phyloP scores from a whole-genome alignment of 2,113 vertebrate species.

The Rynchops niger region DNA sequence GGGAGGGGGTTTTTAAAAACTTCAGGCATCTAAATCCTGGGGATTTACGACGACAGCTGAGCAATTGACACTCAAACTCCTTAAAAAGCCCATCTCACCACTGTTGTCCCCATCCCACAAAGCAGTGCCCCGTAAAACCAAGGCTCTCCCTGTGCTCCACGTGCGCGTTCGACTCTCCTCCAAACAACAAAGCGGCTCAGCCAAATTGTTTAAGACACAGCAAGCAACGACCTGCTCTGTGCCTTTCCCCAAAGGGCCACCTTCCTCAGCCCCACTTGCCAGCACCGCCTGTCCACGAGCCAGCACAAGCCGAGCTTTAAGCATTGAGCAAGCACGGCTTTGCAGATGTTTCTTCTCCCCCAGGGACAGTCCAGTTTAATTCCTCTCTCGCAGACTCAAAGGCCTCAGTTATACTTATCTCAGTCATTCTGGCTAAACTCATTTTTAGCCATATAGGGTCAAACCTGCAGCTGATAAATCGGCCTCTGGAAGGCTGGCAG shows the following conservation, averaged over 20 bases:
- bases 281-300: not conserved
- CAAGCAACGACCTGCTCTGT: not conserved
- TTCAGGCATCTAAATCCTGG: constrained; percentile 30
- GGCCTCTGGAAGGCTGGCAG: constrained; percentile 57
- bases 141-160: not conserved
- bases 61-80: not conserved
- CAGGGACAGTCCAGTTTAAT: constrained; percentile 51
- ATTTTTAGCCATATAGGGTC: constrained; percentile 52
- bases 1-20: not conserved
- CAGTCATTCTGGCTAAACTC: constrained; percentile 50
- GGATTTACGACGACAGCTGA: constrained; percentile 28
- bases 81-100: not conserved
- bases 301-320: not conserved
- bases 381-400: constrained; percentile 49
- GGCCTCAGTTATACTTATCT: constrained; percentile 60
- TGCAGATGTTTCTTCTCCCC: constrained; percentile 55
- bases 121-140: not conserved
- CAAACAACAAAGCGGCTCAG: not conserved
- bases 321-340: not conserved
- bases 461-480: constrained; percentile 67
- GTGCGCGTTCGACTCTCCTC: not conserved
- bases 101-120: not conserved
- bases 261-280: not conserved
- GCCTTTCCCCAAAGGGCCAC: not conserved
- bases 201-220: not conserved